These are phyloP conservation scores for Sprattus sprattus DNA, from an alignment of 2,113 vertebrate genomes.

Conservation along the genomic window DNA sequence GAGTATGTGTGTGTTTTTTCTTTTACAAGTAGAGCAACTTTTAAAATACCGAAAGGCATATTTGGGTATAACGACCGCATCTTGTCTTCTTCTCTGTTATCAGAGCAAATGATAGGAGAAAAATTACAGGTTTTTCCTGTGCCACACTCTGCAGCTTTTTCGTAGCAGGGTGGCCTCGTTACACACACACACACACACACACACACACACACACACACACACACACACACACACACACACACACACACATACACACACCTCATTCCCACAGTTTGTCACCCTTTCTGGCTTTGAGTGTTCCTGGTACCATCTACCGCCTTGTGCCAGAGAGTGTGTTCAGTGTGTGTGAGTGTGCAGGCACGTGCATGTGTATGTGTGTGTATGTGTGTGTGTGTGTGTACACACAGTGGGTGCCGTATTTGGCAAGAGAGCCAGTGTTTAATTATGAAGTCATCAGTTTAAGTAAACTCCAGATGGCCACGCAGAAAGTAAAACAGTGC, in stretches of 20 bases:
- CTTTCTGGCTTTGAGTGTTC: background rate
- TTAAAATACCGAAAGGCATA: background rate
- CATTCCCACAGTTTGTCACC: background rate
- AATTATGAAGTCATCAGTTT: slow-evolving; percentile 79
- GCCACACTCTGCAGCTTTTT: slow-evolving; percentile 15
- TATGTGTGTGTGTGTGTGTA: slow-evolving; percentile 32
- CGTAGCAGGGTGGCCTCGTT: background rate
- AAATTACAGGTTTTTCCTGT: slow-evolving; percentile 27
- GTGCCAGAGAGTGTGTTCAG: background rate
- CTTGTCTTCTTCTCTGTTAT: slow-evolving; percentile 3
- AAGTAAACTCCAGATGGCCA: slow-evolving; percentile 76
- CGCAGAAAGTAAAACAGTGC: slow-evolving; percentile 76
- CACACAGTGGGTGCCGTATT: slow-evolving; percentile 61
- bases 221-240: slow-evolving; percentile 22
- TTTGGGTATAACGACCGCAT: background rate
- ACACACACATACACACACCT: background rate
- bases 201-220: slow-evolving; percentile 32
- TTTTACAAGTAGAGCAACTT: background rate
- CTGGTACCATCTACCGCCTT: slow-evolving; percentile 27
- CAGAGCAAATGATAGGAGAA: slow-evolving; percentile 20
- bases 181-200: background rate
- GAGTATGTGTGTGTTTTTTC: no score
- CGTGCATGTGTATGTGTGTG: background rate
- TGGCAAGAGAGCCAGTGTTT: slow-evolving; percentile 68
- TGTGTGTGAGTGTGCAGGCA: no score